phyloP scores from a whole-genome alignment of 2,888 invertebrate species.

The Plebejus anna region DNA sequence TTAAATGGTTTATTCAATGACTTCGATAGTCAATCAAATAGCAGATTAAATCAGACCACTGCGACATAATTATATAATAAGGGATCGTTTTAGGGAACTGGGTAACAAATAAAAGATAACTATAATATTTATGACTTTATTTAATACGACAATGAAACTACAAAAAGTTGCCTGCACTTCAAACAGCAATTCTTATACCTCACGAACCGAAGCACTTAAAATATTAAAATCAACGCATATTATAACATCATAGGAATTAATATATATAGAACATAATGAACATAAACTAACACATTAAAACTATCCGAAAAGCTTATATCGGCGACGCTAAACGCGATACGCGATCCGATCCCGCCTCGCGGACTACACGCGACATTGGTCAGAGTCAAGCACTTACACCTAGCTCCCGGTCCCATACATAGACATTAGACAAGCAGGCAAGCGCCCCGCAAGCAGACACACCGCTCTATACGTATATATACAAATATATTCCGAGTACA shows the following conservation, averaged over 20 bases:
- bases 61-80: no score
- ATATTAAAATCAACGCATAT: conserved; percentile 64
- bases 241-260: conserved; percentile 51
- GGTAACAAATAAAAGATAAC: conserved; percentile 41
- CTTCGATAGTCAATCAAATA: no score
- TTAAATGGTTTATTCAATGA: no score
- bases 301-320: conserved; percentile 68
- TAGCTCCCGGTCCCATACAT: conserved; percentile 60
- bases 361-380: conserved; percentile 79
- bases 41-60: no score
- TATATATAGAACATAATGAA: conserved; percentile 63
- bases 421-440: conserved; percentile 61
- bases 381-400: conserved; percentile 77
- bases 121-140: conserved; percentile 78
- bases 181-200: conserved; percentile 72
- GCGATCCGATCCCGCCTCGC: conserved; percentile 66
- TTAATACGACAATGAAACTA: conserved; percentile 81
- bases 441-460: conserved; percentile 60
- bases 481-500: conserved; percentile 62
- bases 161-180: conserved; percentile 78
- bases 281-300: conserved; percentile 50
- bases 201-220: conserved; percentile 78
- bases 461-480: conserved; percentile 66
- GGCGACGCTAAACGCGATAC: conserved; percentile 77
- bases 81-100: background rate